Percentiles rank a stretch among this genome's conserved stretches.
Evolutionary conservation across 2,888 invertebrate genomes (phyloP).

Genomic region (Dichetophora obliterata): DNA sequence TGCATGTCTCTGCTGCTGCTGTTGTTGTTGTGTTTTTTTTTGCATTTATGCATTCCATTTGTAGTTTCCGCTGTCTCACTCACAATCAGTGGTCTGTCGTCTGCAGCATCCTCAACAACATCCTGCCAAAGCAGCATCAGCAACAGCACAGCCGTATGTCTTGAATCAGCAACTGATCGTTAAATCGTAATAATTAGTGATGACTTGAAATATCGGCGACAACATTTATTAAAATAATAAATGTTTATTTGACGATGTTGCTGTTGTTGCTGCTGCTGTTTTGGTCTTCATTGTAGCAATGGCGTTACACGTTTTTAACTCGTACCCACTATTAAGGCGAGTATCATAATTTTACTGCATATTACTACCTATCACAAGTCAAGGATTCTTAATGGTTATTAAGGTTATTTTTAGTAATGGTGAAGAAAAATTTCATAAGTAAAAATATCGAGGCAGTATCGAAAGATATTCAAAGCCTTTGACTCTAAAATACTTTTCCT

Average conservation of each 20-base stretch:
- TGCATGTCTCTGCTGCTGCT: slow-evolving; percentile 43
- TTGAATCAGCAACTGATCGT: slow-evolving; percentile 10
- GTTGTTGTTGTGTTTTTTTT: slow-evolving; percentile 36
- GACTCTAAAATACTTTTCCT: too few species aligned
- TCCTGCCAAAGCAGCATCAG: neutral
- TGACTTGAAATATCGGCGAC: slow-evolving; percentile 34
- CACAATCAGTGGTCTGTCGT: slow-evolving; percentile 37
- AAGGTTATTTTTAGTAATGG: neutral
- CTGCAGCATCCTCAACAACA: neutral
- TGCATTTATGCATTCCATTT: slow-evolving; percentile 25
- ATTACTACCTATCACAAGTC: neutral
- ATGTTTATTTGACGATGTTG: slow-evolving; percentile 45
- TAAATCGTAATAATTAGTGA: slow-evolving; percentile 36
- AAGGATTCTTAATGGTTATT: neutral
- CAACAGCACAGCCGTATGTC: neutral
- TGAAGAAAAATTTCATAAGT: neutral
- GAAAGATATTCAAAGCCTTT: too few species aligned
- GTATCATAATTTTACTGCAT: neutral
- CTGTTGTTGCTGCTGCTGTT: slow-evolving; percentile 51
- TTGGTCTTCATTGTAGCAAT: neutral
- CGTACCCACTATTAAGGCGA: neutral
- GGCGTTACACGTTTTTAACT: neutral
- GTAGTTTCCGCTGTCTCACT: slow-evolving; percentile 55
- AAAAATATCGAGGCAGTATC: too few species aligned
- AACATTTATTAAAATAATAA: slow-evolving; percentile 60